A percentile compares a stretch with the other conserved stretches of the same genome.
phyloP scores from a whole-genome alignment of 2,797 vertebrate genomes.

The Hippocampus kuda region DNA sequence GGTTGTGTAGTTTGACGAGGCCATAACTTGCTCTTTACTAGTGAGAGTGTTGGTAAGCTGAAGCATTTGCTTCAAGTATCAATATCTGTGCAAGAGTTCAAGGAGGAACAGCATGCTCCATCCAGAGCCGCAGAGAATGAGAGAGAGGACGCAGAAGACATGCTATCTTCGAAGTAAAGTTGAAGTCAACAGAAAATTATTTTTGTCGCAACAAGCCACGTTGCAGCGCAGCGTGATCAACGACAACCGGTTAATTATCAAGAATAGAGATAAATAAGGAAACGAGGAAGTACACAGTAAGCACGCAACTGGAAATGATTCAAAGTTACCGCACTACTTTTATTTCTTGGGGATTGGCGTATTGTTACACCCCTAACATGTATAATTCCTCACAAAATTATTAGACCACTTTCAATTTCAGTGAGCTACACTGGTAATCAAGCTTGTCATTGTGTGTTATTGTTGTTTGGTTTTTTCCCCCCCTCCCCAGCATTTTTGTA shows the following conservation, averaged over 20 bases:
- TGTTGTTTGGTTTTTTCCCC: no score
- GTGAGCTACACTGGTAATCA: neutral
- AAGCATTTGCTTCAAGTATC: neutral
- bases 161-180: neutral
- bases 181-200: neutral
- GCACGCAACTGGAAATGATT: neutral
- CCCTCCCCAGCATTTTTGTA: neutral
- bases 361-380: neutral
- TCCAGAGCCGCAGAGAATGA: neutral
- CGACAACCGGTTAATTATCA: neutral
- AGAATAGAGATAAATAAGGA: neutral
- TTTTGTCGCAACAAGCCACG: neutral
- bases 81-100: neutral
- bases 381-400: neutral
- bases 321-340: neutral
- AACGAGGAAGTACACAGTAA: neutral
- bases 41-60: neutral
- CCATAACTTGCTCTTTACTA: neutral
- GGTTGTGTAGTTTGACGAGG: no score
- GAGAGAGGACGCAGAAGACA: neutral
- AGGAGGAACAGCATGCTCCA: neutral
- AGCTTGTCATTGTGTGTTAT: neutral
- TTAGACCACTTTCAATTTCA: neutral
- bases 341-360: neutral
- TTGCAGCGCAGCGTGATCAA: neutral